Evolutionary conservation across 1,140 invertebrate genomes (phyloP), one percentile per base, ranked within the genome.

Genomic region (Trichonephila inaurata): DNA sequence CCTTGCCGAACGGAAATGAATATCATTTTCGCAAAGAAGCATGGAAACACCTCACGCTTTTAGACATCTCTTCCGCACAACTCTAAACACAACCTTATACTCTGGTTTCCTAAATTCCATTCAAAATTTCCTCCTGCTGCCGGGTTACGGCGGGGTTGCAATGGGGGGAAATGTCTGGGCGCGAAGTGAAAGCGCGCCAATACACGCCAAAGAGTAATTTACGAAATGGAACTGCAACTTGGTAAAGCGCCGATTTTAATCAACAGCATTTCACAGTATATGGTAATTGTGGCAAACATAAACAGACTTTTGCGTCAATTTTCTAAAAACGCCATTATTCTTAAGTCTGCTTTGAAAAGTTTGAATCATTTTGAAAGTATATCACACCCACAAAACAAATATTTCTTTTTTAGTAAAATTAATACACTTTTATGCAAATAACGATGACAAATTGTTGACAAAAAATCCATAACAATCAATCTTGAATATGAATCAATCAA

Each of bases 121-220:
- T 77, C 72, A 77, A 77, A 77, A 77, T 77, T 77, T 77, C 72
- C 72, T 77, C 72, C 28, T 77, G 72, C 72, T 40, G 72, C 72
- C 72, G 72, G 72, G 72, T 77, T 77, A 77, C 72, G 72, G 72
- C 28, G 28, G 72, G 72, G 72, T 77, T 77, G 72, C 28, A 77
- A 77, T 4, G 72, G 72, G 28, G 18, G 28, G 16, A 77, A 77
- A 40, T 28, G 24, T 28, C 72, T 24, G 33, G 72, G 72, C 72
- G 72, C 14, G 18, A 77, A 12, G 72, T 33, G 24, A 77, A 40
- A 16, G 14, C 4, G 3, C 72, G 72, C 72, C 72, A 77, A 77
- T 18, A 33, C 6, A 18, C 28, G 72, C 72, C 72, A 77, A 51
- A 77, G 16, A 77, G 33, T 77, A 77, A 77, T 77, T 33, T 77